Evolutionary conservation across 2,888 invertebrate species (phyloP), one percentile per base, ranked within the genome.

Genomic region (Hydriomena furcata): DNA sequence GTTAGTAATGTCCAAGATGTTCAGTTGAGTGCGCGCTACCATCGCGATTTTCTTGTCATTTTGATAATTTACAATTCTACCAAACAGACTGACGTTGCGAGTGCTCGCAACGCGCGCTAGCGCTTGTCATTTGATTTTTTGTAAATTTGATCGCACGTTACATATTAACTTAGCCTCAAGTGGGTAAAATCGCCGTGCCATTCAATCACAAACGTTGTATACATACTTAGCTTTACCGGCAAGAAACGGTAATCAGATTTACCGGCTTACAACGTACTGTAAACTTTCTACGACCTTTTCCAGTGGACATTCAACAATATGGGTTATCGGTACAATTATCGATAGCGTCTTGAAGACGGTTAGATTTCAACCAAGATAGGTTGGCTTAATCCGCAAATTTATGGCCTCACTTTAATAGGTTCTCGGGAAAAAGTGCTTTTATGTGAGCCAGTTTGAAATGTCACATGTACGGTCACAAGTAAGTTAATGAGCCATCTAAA

Each of bases 361-460:
- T 66, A 79, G 87, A 87, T 88, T 71, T 80, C 80, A 79, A 86
- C 87, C 68, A 52, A 73, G 82, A 84, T 84, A 76, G 81, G 85
- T 84, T 79, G 74, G 84, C 84, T 49, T 79, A 84, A 84, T 84
- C 84, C 79, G 73, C 68, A 79, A 83, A 86, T 86, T 87, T 86
- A 88, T 85, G 73, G 84, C 69, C 65, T 63, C 72, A 71, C 74
- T 83, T 84, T 82, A 84, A 81, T 84, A 77, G 74, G 67, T 73
- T 75, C 68, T 60, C 67, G 68, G 69, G 60, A 77, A 81, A 84
- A 84, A 84, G 52, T 47, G 49, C 44, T 38, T 45, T 43, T 46
- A 40, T 49, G 57, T 55, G 49, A 52, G 46, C 30, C 40, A 45
- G 31, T 47, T 52, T 43, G 36, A 47, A 38, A 24, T 47, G 52